Base-by-base conservation (phyloP, 2,797 vertebrate species). In the Capromys pilorides region DNA sequence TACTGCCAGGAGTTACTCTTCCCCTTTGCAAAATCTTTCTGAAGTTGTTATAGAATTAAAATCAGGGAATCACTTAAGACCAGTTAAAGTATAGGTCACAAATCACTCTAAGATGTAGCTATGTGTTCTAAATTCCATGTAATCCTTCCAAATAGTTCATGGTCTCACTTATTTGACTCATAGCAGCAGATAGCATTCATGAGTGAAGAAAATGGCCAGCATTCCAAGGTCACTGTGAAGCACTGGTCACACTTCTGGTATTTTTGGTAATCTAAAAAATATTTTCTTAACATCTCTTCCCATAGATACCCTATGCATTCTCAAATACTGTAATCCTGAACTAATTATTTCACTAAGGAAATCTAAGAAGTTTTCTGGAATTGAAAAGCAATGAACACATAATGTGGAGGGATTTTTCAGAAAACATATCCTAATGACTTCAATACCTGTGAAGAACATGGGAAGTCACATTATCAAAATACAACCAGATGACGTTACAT, bases 391-490 rank as follows among this genome's bases (percentile, higher is more conserved):
- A 87, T 91, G 45, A 78, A 61, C 19, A 85, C 28, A n/a, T 67
- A 71, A 22, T 13, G 9, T 49, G 36, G 45, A 93, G 49, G 11
- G 19, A 87, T 81, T 94, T 78, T 82, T 82, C 51, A 93, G 73
- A 75, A 64, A 86, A 84, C 33, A 61, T 19, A 64, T 73, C 21
- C 26, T 89, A 86, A 93, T 41, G 62, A 92, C 33, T 95, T 77
- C 9, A n/a, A 71, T 64, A 49, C 39, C 85, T 67, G 90, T 88
- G 86, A 57, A 84, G 75, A 80, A 33, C 36, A 80, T 73, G 41
- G 69, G 10, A 91, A 95, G 49, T 90, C 67, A 66, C 21, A 86
- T 89, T 66, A 84, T 89, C 19, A 94, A 71, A 90, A 94, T 51
- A 62, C 59, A 94, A 62, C 41, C 49, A 67, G 41, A 66, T 90